Base-by-base conservation (phyloP, 2,888 invertebrate genomes). In the Sphaeridia pumilis region DNA sequence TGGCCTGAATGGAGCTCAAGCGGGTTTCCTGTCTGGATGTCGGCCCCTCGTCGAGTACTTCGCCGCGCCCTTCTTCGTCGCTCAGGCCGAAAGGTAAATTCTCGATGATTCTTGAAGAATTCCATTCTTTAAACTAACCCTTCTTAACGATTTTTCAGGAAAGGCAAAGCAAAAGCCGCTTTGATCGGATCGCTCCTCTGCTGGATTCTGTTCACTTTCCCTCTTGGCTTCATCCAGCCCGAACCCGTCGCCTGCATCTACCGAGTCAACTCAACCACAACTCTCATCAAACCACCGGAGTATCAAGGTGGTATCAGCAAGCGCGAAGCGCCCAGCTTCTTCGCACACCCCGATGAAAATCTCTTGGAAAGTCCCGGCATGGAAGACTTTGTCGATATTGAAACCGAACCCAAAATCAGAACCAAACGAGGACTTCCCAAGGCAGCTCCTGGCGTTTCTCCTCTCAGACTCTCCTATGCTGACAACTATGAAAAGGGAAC, bases 1-100 rank as follows among this genome's bases (percentile, higher is more conserved):
- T 83, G 94, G 94, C 56, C 94, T 98, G 93, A 95, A 94, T 73
- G 89, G 95, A 1, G 85, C 86, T 20, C 94, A 95, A 70, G 88
- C 90, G 68, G 94, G 94, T 4, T 76, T 89, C 52, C 77, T 90
- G n/a, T 87, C 95, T 66, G 97, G 98, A 25, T 84, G 90, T 65
- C 78, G 98, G 58, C 97, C 97, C 1, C 89, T 98, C 70, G 87
- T 98, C 45, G 97, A 98, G 73, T 95, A 97, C 72, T 76, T 94
- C 50, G 87, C 93, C 52, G 94, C 93, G 1, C 98, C 97, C 0
- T 94, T 98, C 71, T 98, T 97, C 97, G 93, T 93, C 47, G 85
- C 86, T 50, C 78, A 94, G 65, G 95, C 95, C 25, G 94, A 97
- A 69, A 78, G 82, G 75, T 83, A 67, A 69, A 69, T 4, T 26